A percentile compares a stretch with the other conserved stretches of the same genome.
These are phyloP conservation scores for Clarias platycephalus DNA, from an alignment of 2,797 vertebrate genomes.

Conservation along the genomic window DNA sequence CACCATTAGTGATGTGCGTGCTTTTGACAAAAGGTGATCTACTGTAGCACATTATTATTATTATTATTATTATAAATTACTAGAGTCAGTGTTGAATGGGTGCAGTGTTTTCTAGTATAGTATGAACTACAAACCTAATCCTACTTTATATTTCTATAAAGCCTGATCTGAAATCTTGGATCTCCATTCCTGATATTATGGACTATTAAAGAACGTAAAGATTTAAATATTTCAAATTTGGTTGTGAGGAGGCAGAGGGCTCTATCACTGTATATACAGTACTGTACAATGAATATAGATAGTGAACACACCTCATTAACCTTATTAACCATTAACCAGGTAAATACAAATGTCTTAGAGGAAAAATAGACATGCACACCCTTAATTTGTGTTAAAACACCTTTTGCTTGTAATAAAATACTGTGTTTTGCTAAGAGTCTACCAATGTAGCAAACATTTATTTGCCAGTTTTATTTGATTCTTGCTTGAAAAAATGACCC, in stretches of 20 bases:
- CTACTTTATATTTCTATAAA: not conserved
- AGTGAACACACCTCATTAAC: too few species aligned
- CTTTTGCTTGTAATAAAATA: not conserved
- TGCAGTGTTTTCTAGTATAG: not conserved
- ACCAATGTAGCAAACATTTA: not conserved
- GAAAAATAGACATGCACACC: not conserved
- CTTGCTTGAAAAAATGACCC: not conserved
- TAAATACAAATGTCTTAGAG: too few species aligned
- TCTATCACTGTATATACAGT: too few species aligned
- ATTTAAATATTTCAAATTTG: too few species aligned
- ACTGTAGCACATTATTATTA: not conserved
- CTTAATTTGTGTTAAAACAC: not conserved
- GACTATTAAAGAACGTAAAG: not conserved
- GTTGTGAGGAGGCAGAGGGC: too few species aligned
- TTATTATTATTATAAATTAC: too few species aligned
- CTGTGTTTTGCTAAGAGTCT: not conserved
- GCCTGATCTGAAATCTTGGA: not conserved
- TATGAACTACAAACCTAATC: not conserved
- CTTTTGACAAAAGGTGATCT: conserved; percentile 82
- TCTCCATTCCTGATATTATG: not conserved
- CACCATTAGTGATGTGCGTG: conserved; percentile 61
- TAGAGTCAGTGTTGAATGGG: not conserved
- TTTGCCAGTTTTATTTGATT: not conserved
- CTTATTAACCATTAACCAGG: too few species aligned
- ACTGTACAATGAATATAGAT: not conserved